Evolutionary conservation across 2,797 vertebrate genomes (phyloP), one percentile per base, ranked within the genome.

Genomic region (Danio kyathit): DNA sequence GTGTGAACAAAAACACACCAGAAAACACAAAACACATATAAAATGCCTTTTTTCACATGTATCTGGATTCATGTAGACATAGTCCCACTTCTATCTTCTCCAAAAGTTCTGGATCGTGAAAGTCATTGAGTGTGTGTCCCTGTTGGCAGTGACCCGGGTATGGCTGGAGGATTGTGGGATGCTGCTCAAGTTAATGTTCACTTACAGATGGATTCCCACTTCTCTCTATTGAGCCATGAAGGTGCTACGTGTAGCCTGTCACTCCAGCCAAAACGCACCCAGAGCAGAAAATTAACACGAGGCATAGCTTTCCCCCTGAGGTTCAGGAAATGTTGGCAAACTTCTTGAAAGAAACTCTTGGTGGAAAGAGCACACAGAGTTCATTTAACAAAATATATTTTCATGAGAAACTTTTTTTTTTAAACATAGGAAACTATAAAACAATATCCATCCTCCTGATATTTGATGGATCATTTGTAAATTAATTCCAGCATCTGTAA

Each of bases 171-270:
- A 46, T 78, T 65, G 73, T 44, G 79, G 60, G 65, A 74, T 74
- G 74, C 60, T 76, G 65, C 77, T 52, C 21, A 81, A 81, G 80
- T 75, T 51, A 81, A 67, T 82, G 83, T 84, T 82, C 79, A 80
- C 77, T 80, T 84, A 84, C 82, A 75, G 74, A 72, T 65, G 75
- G 81, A 82, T 76, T 77, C 76, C 49, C 73, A 67, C 49, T 75
- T 77, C 12, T 84, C 79, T 85, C 83, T 81, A 79, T 72, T 82
- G 80, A 86, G 77, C 83, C 83, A 82, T 85, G 83, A 88, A 88
- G 83, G 84, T 86, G 79, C 64, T 70, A 74, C 81, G 63, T 80
- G 59, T 72, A 75, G 69, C 71, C 81, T 84, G 76, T 83, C 76
- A 72, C 69, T 74, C 75, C 14, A 65, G 79, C 76, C 69, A 81